Base-by-base conservation (phyloP, 2,113 vertebrate species). In the Brachyistius frenatus region DNA sequence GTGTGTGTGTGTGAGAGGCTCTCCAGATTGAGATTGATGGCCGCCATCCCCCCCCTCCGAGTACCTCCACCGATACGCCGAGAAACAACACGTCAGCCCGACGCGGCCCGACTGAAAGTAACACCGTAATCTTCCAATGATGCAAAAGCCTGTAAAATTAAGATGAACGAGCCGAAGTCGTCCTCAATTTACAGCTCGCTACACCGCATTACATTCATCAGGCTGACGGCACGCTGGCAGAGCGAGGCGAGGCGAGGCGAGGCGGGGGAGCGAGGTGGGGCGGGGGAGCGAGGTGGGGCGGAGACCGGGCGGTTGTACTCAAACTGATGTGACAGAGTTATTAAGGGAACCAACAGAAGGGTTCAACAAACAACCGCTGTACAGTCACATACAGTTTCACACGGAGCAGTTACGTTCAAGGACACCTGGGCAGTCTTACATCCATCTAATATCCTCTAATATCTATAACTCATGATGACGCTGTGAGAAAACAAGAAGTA, bases 101-200 rank as follows among this genome's bases (percentile, higher is more conserved):
- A 74, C 46, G 49, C 39, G 49, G 49, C 78, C 58, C 30, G 62
- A 41, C 49, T 47, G 78, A 50, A 80, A 81, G 23, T 77, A 75
- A 78, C 41, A 49, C 69, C 39, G 56, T 76, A 69, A 54, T 83
- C 65, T 73, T 57, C 23, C 78, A 15, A 74, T 49, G 77, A 89
- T 50, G 68, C 66, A 73, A 76, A 77, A 71, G 60, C 52, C 64
- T 33, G 23, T 50, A 2, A 76, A 81, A 91, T 88, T 52, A 89
- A 87, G 86, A 90, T 35, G 63, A 85, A 91, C 7, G 81, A 85
- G 55, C 35, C 66, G 31, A 63, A 78, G 47, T 62, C 61, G 6
- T 41, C 54, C 53, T 76, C 56, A 68, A 81, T 87, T 87, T 76
- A 78, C 78, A 81, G 78, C 44, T 46, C 46, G 10, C n/a, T 15